These are phyloP conservation scores for Alcis repandata DNA, from an alignment of 2,888 invertebrate species.

Conservation along the genomic window DNA sequence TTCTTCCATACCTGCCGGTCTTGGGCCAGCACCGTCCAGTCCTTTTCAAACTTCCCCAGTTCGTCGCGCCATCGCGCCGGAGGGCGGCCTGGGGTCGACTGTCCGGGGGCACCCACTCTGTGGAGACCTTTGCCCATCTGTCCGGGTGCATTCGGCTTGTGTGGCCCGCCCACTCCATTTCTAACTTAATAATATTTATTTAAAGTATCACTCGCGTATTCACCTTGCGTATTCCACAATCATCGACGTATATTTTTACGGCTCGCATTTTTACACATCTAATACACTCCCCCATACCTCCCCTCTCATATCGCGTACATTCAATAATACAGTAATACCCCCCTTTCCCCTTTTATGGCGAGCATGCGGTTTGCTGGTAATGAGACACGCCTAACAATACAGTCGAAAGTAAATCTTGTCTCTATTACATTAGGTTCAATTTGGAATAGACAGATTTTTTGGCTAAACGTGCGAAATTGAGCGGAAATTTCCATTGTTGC, in stretches of 20 bases:
- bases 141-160: no score
- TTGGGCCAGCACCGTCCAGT: no score
- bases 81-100: no score
- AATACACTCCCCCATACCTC: not conserved
- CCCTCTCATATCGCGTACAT: conserved; percentile 18
- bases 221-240: not conserved
- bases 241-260: conserved; percentile 23
- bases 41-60: no score
- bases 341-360: conserved; percentile 15
- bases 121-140: no score
- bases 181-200: no score
- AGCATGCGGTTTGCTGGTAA: conserved; percentile 31
- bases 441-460: not conserved
- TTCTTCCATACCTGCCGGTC: no score
- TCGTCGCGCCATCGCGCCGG: no score
- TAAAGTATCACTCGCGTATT: conserved; percentile 1
- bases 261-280: conserved; percentile 8
- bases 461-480: conserved; percentile 1
- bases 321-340: conserved; percentile 29
- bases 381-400: conserved; percentile 23
- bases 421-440: conserved; percentile 9
- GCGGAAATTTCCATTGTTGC: conserved; percentile 5
- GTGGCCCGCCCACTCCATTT: no score
- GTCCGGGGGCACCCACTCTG: no score
- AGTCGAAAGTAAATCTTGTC: conserved; percentile 9